Percentiles rank a stretch among this genome's conserved stretches.
These are phyloP conservation scores for Lonchura striata DNA, from an alignment of 2,113 vertebrate genomes.

Conservation along the genomic window DNA sequence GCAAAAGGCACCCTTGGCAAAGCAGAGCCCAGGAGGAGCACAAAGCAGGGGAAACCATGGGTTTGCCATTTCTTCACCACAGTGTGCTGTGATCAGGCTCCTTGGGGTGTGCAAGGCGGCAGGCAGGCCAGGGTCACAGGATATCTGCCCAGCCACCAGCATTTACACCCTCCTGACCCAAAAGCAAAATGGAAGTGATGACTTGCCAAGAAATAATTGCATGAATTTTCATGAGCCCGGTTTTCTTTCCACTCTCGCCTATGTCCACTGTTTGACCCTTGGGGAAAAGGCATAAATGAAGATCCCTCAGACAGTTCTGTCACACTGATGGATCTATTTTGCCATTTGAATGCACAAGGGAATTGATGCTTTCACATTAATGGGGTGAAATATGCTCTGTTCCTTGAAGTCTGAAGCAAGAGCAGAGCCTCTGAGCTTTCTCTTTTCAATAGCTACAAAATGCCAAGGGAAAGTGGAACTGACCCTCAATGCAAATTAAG, in stretches of 20 bases:
- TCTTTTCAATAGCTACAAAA: not conserved
- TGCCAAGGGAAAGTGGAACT: not conserved
- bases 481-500: not conserved
- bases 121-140: not conserved
- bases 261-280: not conserved
- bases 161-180: not conserved
- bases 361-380: not conserved
- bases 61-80: rapidly evolving
- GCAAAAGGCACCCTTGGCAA: not conserved
- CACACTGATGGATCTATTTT: constrained; percentile 4
- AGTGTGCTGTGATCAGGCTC: not conserved
- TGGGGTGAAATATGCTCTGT: not conserved
- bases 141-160: not conserved
- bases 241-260: not conserved
- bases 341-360: not conserved
- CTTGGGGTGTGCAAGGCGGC: not conserved
- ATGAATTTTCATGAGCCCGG: not conserved
- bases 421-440: not conserved
- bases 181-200: not conserved
- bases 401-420: not conserved
- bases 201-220: constrained; percentile 22
- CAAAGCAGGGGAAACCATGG: not conserved
- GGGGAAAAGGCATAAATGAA: not conserved
- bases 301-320: not conserved
- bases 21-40: not conserved